A percentile compares a stretch with the other conserved stretches of the same genome.
phyloP scores from a whole-genome alignment of 1,140 invertebrate genomes.

The Drosophila pallidifrons region DNA sequence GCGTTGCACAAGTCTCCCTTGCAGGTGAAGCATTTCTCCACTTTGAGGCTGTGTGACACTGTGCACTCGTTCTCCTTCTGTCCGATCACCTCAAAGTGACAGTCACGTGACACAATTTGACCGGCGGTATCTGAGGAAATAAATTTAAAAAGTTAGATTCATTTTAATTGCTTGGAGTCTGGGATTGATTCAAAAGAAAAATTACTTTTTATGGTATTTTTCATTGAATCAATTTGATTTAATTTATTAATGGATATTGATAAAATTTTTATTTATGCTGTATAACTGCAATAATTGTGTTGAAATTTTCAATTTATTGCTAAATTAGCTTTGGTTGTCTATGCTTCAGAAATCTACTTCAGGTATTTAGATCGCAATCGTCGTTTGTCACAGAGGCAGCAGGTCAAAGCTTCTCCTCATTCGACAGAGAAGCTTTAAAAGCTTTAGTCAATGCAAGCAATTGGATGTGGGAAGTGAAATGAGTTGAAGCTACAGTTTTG shows the following conservation, averaged over 20 bases:
- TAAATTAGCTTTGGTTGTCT: neutral
- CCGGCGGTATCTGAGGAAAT: conserved; percentile 69
- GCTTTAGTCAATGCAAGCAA: neutral
- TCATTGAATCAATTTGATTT: no score
- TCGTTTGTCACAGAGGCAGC: no score
- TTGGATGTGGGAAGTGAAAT: no score
- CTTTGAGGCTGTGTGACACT: conserved; percentile 73
- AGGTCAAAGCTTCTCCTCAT: neutral
- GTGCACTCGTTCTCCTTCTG: conserved; percentile 74
- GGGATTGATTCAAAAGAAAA: no score
- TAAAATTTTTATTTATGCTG: no score
- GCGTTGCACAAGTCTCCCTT: conserved; percentile 86
- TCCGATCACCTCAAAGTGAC: conserved; percentile 77
- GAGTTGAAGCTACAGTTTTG: no score
- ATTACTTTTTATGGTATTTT: no score
- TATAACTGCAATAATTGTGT: no score
- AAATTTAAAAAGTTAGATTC: neutral
- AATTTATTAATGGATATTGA: no score
- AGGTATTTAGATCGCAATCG: neutral
- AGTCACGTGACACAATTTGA: conserved; percentile 75
- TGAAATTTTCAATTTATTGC: no score
- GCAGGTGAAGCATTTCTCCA: conserved; percentile 85
- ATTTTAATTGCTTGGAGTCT: neutral
- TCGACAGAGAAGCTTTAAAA: neutral
- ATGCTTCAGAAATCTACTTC: neutral